Conservation (phyloP, 2,888 invertebrate species). For the Chrysolina haemoptera region DNA sequence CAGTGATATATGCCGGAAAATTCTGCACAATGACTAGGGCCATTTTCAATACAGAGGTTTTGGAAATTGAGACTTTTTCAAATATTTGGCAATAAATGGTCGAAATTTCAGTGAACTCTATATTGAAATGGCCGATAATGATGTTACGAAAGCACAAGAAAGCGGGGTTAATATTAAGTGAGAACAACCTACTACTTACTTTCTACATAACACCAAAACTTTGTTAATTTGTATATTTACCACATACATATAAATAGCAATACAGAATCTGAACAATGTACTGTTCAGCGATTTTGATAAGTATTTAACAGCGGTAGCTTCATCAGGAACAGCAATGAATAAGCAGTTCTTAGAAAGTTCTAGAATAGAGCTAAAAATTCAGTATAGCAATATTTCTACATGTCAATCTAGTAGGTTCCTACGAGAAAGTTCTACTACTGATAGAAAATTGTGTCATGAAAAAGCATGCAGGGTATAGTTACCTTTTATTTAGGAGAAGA, state of each 20-base stretch:
- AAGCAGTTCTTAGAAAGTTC: constrained; percentile 10
- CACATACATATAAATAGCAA: background rate
- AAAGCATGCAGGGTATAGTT: constrained; percentile 34
- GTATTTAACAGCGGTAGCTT: constrained; percentile 1
- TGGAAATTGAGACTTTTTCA: too few relatives aligned
- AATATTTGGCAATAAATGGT: too few relatives aligned
- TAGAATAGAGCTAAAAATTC: background rate
- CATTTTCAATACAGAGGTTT: too few relatives aligned
- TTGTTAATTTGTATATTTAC: background rate
- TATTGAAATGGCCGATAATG: background rate
- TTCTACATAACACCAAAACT: background rate
- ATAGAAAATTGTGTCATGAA: background rate
- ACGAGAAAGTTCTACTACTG: constrained; percentile 27
- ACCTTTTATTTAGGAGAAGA: constrained; percentile 42
- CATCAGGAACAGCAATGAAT: constrained; percentile 1
- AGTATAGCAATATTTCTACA: constrained; percentile 25
- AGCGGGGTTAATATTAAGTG: background rate
- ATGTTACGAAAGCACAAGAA: background rate
- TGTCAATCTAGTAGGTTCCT: constrained; percentile 39
- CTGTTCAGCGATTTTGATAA: background rate
- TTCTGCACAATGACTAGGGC: too few relatives aligned
- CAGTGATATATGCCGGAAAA: too few relatives aligned
- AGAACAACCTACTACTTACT: background rate
- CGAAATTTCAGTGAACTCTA: background rate
- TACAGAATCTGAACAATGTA: background rate